phyloP scores from a whole-genome alignment of 2,888 invertebrate genomes.

The Polyploca ridens region DNA sequence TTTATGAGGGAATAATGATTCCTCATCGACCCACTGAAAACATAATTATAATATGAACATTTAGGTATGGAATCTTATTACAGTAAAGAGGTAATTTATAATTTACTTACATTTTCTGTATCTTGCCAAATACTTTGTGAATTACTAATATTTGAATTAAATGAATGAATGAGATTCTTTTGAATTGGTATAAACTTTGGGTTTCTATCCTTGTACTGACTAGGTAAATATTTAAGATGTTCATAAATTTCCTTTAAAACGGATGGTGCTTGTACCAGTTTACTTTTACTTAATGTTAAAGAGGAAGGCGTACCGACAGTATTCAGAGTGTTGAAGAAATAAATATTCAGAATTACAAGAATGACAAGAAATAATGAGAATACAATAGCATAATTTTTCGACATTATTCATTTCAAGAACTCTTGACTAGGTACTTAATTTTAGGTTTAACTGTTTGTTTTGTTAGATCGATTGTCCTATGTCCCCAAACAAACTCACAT shows the following conservation, averaged over 20 bases:
- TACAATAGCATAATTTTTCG: constrained; percentile 76
- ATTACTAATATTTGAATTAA: constrained; percentile 59
- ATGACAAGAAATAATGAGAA: constrained; percentile 72
- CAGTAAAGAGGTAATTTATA: neutral
- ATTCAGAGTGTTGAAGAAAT: constrained; percentile 73
- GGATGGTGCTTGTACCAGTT: constrained; percentile 56
- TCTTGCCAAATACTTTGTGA: constrained; percentile 56
- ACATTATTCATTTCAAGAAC: constrained; percentile 53
- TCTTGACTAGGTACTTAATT: too few relatives aligned
- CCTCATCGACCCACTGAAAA: constrained; percentile 73
- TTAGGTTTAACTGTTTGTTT: too few relatives aligned
- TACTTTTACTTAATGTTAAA: constrained; percentile 56
- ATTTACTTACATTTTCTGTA: constrained; percentile 62
- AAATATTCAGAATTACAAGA: constrained; percentile 72
- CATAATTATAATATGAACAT: neutral
- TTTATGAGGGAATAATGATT: constrained; percentile 73
- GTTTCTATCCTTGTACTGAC: constrained; percentile 66
- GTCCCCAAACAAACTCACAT: too few relatives aligned
- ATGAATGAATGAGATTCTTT: constrained; percentile 60
- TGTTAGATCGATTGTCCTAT: too few relatives aligned
- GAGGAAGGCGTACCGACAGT: constrained; percentile 50
- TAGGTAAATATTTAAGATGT: constrained; percentile 69
- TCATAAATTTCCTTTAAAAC: constrained; percentile 69
- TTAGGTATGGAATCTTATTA: neutral
- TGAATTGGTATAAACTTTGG: constrained; percentile 59